A percentile compares a stretch with the other conserved stretches of the same genome.
Evolutionary conservation across 1,140 invertebrate species (phyloP).

Genomic region (Microplitis demolitor): DNA sequence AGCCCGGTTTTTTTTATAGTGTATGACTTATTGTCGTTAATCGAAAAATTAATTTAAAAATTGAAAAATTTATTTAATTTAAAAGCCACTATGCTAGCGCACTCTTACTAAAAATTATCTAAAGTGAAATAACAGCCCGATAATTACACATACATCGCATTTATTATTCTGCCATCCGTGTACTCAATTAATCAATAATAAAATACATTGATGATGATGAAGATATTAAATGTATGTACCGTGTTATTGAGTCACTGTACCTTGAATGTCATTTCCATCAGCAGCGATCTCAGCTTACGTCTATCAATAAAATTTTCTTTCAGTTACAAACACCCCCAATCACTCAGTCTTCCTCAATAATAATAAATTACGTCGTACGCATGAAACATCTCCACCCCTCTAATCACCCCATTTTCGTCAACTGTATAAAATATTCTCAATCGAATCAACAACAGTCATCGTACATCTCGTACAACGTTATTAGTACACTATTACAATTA

Average conservation of each 20-base stretch:
- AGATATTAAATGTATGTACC: neutral
- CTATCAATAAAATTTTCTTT: neutral
- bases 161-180: neutral
- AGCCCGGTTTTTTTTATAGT: too few species aligned
- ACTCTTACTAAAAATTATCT: neutral
- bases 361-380: neutral
- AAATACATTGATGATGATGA: too few species aligned
- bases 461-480: slow-evolving; percentile 54
- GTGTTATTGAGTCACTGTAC: neutral
- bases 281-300: neutral
- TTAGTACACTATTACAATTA: slow-evolving; percentile 56
- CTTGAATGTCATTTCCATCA: neutral
- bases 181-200: too few species aligned
- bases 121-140: neutral
- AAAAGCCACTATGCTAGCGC: neutral
- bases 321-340: neutral
- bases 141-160: neutral
- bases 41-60: too few species aligned
- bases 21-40: too few species aligned
- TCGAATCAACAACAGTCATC: slow-evolving; percentile 61
- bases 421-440: slow-evolving; percentile 63
- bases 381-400: neutral
- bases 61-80: too few species aligned
- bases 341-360: neutral
- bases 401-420: slow-evolving; percentile 19